Evolutionary conservation across 37 sponge, comb jelly and placozoan genomes (phyloP).

Genomic region (Petrosia ficiformis): DNA sequence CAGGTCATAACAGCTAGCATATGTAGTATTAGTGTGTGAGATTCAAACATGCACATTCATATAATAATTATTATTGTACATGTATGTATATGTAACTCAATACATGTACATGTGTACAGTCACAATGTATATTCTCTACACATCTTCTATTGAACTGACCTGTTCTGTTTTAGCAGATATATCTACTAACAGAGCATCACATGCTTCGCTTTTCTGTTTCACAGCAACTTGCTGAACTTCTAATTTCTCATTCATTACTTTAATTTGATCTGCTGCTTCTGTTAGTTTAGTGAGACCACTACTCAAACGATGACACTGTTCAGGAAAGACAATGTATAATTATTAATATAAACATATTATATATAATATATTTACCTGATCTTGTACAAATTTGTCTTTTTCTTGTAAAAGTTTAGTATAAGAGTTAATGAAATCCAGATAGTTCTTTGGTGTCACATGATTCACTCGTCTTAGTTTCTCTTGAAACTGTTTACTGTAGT

Average conservation of each 20-base stretch:
- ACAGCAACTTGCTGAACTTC: slow-evolving; percentile 97
- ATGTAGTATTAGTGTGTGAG: no score
- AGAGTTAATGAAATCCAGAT: slow-evolving; percentile 94
- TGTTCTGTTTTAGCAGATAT: slow-evolving; percentile 72
- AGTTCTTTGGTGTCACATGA: slow-evolving; percentile 99
- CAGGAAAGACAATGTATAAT: background rate
- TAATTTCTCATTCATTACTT: slow-evolving; percentile 89
- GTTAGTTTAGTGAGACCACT: slow-evolving; percentile 93
- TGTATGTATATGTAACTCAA: no score
- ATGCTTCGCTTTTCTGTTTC: slow-evolving; percentile 81
- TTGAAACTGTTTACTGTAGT: slow-evolving; percentile 79
- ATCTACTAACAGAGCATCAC: slow-evolving; percentile 87
- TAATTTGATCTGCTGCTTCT: slow-evolving; percentile 89
- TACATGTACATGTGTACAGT: no score
- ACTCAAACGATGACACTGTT: slow-evolving; percentile 84
- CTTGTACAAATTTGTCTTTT: slow-evolving; percentile 88
- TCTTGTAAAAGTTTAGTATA: slow-evolving; percentile 83
- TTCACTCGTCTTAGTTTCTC: slow-evolving; percentile 93
- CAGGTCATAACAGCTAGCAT: no score
- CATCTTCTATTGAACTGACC: no score
- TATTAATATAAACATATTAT: background rate
- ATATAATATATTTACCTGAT: slow-evolving; percentile 35
- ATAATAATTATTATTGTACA: no score
- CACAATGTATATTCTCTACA: no score
- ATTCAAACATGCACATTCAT: no score